Conservation (phyloP, 1,140 invertebrate species). For the Mamestra configurata region DNA sequence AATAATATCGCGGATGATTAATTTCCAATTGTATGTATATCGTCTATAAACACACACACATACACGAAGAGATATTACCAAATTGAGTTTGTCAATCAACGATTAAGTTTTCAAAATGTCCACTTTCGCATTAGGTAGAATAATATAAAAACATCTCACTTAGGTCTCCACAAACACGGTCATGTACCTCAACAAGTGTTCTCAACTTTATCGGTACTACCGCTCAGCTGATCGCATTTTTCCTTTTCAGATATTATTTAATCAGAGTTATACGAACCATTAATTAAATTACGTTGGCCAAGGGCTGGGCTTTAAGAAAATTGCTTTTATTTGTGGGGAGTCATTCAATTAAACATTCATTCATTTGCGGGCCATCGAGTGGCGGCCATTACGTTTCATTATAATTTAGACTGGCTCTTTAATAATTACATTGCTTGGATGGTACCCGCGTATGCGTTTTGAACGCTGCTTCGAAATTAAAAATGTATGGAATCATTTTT, state of each 20-base stretch:
- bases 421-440: slow-evolving; percentile 60
- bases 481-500: not conserved
- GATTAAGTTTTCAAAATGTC: too few species aligned
- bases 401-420: slow-evolving; percentile 72
- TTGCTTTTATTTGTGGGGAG: slow-evolving; percentile 82
- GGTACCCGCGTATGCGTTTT: slow-evolving; percentile 7
- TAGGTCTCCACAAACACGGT: not conserved
- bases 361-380: slow-evolving; percentile 74
- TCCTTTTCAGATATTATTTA: slow-evolving; percentile 70
- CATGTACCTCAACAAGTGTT: slow-evolving; percentile 18
- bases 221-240: slow-evolving; percentile 45
- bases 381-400: slow-evolving; percentile 77
- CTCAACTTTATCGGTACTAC: slow-evolving; percentile 8
- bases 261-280: slow-evolving; percentile 77
- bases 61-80: too few species aligned
- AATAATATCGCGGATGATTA: too few species aligned
- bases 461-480: not conserved
- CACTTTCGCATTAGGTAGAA: too few species aligned
- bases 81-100: too few species aligned
- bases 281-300: slow-evolving; percentile 77
- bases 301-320: slow-evolving; percentile 76
- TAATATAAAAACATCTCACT: not conserved
- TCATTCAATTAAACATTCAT: slow-evolving; percentile 81
- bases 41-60: too few species aligned
- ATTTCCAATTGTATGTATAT: too few species aligned